Conservation (phyloP, 2,888 invertebrate species). For the Coleophora deauratella region DNA sequence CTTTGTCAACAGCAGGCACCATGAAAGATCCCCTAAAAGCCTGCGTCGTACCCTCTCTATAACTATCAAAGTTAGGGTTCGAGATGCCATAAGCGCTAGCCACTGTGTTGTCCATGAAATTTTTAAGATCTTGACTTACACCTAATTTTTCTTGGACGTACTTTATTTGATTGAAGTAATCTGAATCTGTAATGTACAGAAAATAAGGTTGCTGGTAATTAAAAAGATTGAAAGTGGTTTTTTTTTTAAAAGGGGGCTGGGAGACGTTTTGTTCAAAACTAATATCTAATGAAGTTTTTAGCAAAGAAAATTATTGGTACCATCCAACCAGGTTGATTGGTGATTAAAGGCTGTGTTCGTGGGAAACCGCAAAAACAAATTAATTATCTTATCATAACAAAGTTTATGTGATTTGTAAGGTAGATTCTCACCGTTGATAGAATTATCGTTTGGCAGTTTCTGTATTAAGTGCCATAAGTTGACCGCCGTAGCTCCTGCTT, state of each 20-base stretch:
- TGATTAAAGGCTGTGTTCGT: not conserved
- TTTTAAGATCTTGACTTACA: conserved; percentile 30
- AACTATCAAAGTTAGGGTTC: conserved; percentile 75
- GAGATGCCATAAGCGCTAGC: conserved; percentile 77
- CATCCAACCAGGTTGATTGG: too few relatives aligned
- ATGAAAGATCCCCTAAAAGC: conserved; percentile 78
- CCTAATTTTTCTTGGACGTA: conserved; percentile 29
- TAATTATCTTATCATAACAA: not conserved
- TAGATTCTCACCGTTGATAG: conserved; percentile 3
- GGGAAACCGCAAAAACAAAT: not conserved
- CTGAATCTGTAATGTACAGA: conserved; percentile 23
- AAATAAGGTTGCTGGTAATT: not conserved
- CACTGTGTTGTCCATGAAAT: conserved; percentile 82
- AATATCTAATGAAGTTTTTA: not conserved
- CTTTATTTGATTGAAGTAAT: conserved; percentile 34
- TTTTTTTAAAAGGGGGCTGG: not conserved
- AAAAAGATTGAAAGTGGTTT: not conserved
- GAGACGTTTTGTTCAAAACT: not conserved
- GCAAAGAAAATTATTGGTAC: not conserved
- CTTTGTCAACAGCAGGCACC: conserved; percentile 78
- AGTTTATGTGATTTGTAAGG: not conserved
- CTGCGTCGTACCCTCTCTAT: conserved; percentile 69
- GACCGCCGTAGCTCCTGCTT: conserved; percentile 80
- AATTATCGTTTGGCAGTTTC: conserved; percentile 30
- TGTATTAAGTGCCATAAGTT: conserved; percentile 72